phyloP scores from a whole-genome alignment of 2,888 invertebrate genomes.

The Drosophila antonietae region DNA sequence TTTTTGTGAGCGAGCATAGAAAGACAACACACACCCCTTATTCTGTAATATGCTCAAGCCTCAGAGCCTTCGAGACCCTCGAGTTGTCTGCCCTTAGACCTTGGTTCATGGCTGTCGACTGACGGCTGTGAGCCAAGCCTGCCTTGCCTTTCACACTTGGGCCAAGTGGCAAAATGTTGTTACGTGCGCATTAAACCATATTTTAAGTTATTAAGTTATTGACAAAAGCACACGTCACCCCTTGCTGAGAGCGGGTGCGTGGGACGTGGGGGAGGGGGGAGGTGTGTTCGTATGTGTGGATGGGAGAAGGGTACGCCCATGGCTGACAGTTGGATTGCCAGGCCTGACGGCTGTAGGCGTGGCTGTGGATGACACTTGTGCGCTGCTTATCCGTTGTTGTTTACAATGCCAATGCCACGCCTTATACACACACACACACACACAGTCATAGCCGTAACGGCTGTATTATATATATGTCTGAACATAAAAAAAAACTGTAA shows the following conservation, averaged over 20 bases:
- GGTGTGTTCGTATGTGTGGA: no score
- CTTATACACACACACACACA: constrained; percentile 41
- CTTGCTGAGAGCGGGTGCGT: constrained; percentile 21
- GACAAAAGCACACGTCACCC: constrained; percentile 77
- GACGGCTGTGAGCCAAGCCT: constrained; percentile 45
- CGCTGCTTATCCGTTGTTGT: constrained; percentile 77
- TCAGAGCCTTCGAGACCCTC: constrained; percentile 23
- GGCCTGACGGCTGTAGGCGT: constrained; percentile 39
- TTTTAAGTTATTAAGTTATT: constrained; percentile 82
- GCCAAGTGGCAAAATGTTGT: constrained; percentile 79
- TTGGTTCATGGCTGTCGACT: constrained; percentile 30
- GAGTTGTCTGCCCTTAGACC: constrained; percentile 33
- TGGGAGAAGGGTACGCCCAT: not conserved
- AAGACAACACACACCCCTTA: constrained; percentile 1
- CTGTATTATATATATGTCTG: constrained; percentile 69
- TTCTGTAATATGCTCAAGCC: constrained; percentile 5
- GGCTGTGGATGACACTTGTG: constrained; percentile 71
- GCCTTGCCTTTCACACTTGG: constrained; percentile 60
- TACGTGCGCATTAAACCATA: constrained; percentile 79
- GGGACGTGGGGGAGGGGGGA: not conserved
- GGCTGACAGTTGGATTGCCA: constrained; percentile 26
- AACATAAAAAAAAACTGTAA: constrained; percentile 67
- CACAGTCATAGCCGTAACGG: constrained; percentile 37
- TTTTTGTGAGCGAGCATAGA: not conserved
- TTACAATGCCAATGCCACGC: constrained; percentile 77